Percentiles rank a stretch among this genome's conserved stretches.
Conservation (phyloP, 1,140 invertebrate genomes). For the Idris sp. region DNA sequence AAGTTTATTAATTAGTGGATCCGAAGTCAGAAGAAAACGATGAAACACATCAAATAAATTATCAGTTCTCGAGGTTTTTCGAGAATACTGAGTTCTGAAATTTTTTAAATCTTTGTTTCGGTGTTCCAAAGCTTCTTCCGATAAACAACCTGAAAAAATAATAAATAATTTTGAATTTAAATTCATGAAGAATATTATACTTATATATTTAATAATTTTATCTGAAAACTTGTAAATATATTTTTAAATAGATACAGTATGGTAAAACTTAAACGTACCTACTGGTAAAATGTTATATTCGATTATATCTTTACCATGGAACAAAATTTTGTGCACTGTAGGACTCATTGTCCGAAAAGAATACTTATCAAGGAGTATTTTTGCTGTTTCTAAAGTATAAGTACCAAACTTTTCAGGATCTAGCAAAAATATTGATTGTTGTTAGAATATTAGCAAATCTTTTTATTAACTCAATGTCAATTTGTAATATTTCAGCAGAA, state of each 20-base stretch:
- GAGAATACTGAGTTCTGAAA: background rate
- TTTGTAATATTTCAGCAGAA: constrained; percentile 1
- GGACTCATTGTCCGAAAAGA: constrained; percentile 2
- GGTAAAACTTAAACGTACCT: no score
- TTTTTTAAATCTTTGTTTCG: constrained; percentile 5
- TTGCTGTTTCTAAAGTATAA: constrained; percentile 5
- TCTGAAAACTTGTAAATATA: no score
- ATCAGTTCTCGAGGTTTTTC: background rate
- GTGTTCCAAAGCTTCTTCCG: background rate
- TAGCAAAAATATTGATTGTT: constrained; percentile 2
- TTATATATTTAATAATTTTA: no score
- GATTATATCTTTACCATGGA: constrained; percentile 11
- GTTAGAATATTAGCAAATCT: background rate
- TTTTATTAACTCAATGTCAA: background rate
- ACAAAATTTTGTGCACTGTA: constrained; percentile 3
- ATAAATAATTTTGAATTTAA: no score
- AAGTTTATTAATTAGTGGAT: background rate
- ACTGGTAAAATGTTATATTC: background rate
- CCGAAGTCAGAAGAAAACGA: background rate
- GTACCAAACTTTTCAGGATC: constrained; percentile 1
- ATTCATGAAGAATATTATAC: no score
- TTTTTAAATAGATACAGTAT: no score
- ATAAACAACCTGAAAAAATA: no score
- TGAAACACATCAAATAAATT: constrained; percentile 1
- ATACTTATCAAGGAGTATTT: constrained; percentile 1